Base-by-base conservation (phyloP, 2,797 vertebrate genomes). In the Tapera naevia region DNA sequence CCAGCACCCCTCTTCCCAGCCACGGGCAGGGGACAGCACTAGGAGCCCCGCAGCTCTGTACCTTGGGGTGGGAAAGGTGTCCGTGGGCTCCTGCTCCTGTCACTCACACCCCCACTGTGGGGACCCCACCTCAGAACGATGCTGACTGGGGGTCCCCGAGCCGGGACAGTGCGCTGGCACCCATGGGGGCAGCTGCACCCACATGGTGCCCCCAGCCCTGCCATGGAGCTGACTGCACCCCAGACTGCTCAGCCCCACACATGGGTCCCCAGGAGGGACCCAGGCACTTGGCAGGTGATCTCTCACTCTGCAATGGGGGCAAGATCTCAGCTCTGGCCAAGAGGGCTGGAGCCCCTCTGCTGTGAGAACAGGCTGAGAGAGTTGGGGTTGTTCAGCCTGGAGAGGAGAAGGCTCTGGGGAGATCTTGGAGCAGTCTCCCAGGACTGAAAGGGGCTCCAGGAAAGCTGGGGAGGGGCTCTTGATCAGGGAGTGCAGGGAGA, bases 21-120 rank as follows among this genome's bases (percentile, higher is more conserved):
- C 45, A 27, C 0, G 1, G 35, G 53, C 23, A n/a, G 9, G 72
- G 53, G 41, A 39, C 39, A 65, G 39, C 53, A 11, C 50, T 18
- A 43, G 37, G 57, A 80, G 24, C 19, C 60, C 9, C 0, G 0
- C 0, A 3, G 57, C 3, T 50, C 12, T 3, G 28, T 13, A 39
- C n/a, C 13, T 1, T 2, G 18, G 41, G 24, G 41, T 27, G 65
- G 17, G 25, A 50, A n/a, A 4, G 3, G 12, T 3, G 1, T 8
- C 35, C 10, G 4, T 24, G 65, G 21, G 84, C 35, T 57, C n/a
- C 61, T 10, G 66, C 13, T 5, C 6, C 61, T 23, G 21, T 16
- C 27, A 3, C 53, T 27, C 50, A 15, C 45, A 24, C 24, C 7
- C 7, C 1, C 5, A 6, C 11, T 1, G 0, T 3, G 28, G 51